Conservation (phyloP, 53 echinoderm and acorn worm genomes). For the Stichopus horrens region DNA sequence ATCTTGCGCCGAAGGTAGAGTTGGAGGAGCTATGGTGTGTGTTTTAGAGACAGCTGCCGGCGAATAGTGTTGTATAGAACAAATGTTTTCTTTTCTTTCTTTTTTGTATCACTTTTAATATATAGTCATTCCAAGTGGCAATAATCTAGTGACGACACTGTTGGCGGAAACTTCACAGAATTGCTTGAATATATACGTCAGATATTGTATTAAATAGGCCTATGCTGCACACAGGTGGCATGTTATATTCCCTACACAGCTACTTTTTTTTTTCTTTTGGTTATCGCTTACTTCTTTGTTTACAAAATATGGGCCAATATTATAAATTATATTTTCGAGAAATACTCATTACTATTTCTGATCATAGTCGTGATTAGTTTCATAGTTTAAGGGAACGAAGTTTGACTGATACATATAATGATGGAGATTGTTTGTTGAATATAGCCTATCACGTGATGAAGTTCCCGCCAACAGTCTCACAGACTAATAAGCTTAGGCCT, state of each 20-base stretch:
- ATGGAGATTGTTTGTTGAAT: too few species aligned
- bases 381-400: too few species aligned
- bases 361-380: too few species aligned
- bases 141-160: constrained; percentile 40
- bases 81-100: neutral
- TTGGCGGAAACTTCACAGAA: constrained; percentile 35
- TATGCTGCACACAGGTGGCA: too few species aligned
- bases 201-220: too few species aligned
- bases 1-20: neutral
- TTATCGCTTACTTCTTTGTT: too few species aligned
- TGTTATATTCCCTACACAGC: too few species aligned
- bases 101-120: constrained; percentile 29
- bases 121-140: constrained; percentile 49
- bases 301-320: too few species aligned
- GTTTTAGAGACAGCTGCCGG: neutral
- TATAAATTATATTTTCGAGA: too few species aligned
- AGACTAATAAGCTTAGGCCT: constrained; percentile 16
- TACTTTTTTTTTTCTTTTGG: too few species aligned
- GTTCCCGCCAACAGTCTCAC: constrained; percentile 33
- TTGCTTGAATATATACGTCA: neutral
- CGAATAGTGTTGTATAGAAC: neutral
- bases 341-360: too few species aligned
- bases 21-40: neutral
- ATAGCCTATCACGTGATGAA: neutral
- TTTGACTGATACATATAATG: too few species aligned